Evolutionary conservation across 2,888 invertebrate genomes (phyloP), one percentile per base, ranked within the genome.

Genomic region (Endotricha flammealis): DNA sequence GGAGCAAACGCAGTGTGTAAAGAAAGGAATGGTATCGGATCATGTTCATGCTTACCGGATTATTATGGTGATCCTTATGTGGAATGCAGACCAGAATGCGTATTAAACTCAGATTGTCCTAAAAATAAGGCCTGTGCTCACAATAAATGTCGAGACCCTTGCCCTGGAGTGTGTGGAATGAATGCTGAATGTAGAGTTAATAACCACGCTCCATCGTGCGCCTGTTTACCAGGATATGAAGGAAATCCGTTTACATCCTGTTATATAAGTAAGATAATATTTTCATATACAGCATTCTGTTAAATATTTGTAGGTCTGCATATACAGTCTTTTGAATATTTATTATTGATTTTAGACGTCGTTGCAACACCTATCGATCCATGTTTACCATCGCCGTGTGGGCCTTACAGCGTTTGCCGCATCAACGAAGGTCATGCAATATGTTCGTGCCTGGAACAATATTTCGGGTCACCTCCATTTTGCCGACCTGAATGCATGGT

Each of bases 61-160:
- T 95, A 94, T 72, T 92, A 91, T 57, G 95, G 96, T 33, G 95
- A 95, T 82, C 95, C 95, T 1, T 95, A 95, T 59, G 85, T 92
- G 27, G 93, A 93, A 61, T 96, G 96, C 71, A 88, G 94, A 64
- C 95, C 95, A 13, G 95, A 96, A 88, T 96, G 96, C 70, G 91
- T 95, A n/a, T 89, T 93, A 52, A 95, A 95, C 70, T 91, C 93
- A 5, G 95, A 96, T 59, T 96, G 96, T 74, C 87, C 91, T 4
- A 89, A 89, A 59, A 89, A 91, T 49, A 92, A 90, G 75, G 91
- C 95, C 13, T 96, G 96, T 64, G 87, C 92, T 32, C 93, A 93
- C 64, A 93, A 93, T 74, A 95, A 94, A 85, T 96, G 96, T 67
- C 89, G 88, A 57, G 92, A 95, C 79, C 95, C 95, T 11, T 96